Percentiles rank a stretch among this genome's conserved stretches.
These are phyloP conservation scores for Cyphomyrus plagiostoma DNA, from an alignment of 2,113 vertebrate species.

Conservation along the genomic window DNA sequence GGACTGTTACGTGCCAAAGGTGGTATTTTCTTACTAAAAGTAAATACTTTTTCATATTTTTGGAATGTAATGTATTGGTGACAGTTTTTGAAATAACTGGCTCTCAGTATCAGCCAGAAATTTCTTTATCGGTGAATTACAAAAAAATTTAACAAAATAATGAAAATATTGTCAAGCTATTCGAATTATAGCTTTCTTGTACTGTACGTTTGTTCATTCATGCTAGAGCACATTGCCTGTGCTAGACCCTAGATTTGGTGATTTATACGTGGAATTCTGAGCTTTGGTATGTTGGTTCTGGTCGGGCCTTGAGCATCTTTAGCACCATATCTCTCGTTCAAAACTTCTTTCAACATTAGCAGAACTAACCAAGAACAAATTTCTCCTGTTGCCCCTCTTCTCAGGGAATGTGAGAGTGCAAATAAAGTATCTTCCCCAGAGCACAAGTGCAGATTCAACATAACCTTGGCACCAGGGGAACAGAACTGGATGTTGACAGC, in stretches of 20 bases:
- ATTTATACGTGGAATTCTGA: neutral
- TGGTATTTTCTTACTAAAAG: neutral
- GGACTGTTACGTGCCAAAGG: neutral
- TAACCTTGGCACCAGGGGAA: conserved; percentile 39
- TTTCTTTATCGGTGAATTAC: neutral
- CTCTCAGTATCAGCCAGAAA: neutral
- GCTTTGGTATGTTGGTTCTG: neutral
- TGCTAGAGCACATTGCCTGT: neutral
- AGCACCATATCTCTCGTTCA: neutral
- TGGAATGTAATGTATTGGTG: neutral
- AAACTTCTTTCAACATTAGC: neutral
- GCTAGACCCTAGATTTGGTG: neutral
- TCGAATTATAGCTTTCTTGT: neutral
- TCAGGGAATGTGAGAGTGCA: conserved; percentile 24
- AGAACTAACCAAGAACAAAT: neutral
- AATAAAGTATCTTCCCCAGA: neutral
- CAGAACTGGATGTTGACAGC: conserved; percentile 57
- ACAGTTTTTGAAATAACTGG: neutral
- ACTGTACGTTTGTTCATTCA: neutral
- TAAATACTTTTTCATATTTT: neutral
- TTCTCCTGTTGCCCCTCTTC: neutral
- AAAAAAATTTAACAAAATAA: neutral
- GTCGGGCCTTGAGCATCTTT: neutral
- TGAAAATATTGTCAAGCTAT: neutral
- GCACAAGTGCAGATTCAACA: conserved; percentile 4